Evolutionary conservation across 2,797 vertebrate genomes (phyloP).

Genomic region (Nyctalus aviator): DNA sequence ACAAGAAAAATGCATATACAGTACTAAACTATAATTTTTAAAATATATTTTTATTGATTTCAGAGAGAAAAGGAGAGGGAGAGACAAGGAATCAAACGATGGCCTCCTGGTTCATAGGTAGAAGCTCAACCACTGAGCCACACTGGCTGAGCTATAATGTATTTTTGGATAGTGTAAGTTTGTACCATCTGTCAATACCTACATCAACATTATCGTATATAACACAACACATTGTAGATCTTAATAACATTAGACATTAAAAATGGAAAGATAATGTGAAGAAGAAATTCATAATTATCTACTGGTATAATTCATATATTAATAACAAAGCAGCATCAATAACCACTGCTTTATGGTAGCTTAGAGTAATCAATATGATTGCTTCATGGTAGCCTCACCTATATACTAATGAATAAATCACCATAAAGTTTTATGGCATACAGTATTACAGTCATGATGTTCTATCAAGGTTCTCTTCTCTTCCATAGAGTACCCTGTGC

Average conservation of each 20-base stretch:
- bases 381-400: neutral
- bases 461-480: neutral
- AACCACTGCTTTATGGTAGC: neutral
- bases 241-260: neutral
- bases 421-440: neutral
- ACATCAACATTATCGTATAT: neutral
- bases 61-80: no score
- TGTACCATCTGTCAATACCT: neutral
- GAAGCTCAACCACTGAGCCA: no score
- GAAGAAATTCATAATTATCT: neutral
- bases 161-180: neutral
- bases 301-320: neutral
- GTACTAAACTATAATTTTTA: neutral
- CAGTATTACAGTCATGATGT: neutral
- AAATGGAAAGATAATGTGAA: neutral
- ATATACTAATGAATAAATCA: neutral
- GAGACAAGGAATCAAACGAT: no score
- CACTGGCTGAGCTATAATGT: no score
- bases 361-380: neutral
- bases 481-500: neutral
- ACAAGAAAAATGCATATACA: neutral
- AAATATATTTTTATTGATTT: no score
- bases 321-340: neutral
- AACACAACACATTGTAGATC: neutral
- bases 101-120: no score